Evolutionary conservation across 2,888 invertebrate genomes (phyloP).

Genomic region (Meteorus cinctellus): DNA sequence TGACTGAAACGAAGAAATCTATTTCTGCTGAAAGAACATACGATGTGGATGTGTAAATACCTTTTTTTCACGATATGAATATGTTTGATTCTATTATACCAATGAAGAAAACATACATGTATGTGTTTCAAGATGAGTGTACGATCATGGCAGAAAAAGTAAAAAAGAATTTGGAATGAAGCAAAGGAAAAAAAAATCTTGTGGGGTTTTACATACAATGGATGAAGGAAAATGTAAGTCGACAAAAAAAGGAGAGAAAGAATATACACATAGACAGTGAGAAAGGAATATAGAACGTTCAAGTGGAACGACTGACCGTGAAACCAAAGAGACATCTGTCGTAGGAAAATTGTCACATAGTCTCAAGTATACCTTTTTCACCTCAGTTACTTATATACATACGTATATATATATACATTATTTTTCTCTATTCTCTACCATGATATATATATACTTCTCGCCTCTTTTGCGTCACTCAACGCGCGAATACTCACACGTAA

Average conservation of each 20-base stretch:
- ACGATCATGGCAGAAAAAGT: neutral
- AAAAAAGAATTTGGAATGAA: slow-evolving; percentile 28
- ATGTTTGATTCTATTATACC: no score
- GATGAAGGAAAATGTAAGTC: slow-evolving; percentile 7
- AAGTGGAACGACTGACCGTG: slow-evolving; percentile 46
- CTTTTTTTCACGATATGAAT: no score
- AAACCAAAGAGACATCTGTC: slow-evolving; percentile 52
- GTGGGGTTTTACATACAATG: slow-evolving; percentile 13
- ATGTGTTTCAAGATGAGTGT: neutral
- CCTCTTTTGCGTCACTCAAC: slow-evolving; percentile 28
- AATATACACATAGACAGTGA: slow-evolving; percentile 2
- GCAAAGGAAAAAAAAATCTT: neutral
- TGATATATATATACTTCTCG: neutral
- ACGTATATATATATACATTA: slow-evolving; percentile 22
- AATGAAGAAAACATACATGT: no score
- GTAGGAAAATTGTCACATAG: slow-evolving; percentile 39
- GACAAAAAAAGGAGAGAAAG: slow-evolving; percentile 13
- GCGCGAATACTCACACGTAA: slow-evolving; percentile 26
- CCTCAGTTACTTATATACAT: slow-evolving; percentile 12
- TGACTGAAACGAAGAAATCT: no score
- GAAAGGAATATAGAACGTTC: slow-evolving; percentile 36
- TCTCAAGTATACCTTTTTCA: slow-evolving; percentile 39
- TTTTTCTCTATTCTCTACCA: neutral
- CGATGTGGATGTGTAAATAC: no score
- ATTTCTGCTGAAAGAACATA: no score